Percentiles rank a stretch among this genome's conserved stretches.
Evolutionary conservation across 2,888 invertebrate genomes (phyloP).

Genomic region (Calliphora vomitoria): DNA sequence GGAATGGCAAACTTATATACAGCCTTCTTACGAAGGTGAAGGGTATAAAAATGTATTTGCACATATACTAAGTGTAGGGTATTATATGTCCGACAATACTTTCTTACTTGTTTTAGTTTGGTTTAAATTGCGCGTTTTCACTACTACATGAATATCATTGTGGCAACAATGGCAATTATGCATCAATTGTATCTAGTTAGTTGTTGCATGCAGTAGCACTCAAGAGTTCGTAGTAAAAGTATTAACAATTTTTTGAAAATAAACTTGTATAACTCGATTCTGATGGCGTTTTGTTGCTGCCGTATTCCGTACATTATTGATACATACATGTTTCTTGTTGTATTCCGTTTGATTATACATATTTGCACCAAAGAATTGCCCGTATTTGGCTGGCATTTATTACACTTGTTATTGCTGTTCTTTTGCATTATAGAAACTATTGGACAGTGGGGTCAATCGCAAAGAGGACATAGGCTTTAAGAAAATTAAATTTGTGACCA

Average conservation of each 20-base stretch:
- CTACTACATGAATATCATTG: not conserved
- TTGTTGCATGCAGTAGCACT: not conserved
- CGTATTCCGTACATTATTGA: not conserved
- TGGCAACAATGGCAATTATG: conserved; percentile 1
- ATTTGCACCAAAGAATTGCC: conserved; percentile 36
- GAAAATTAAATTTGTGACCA: too few relatives aligned
- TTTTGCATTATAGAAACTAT: not conserved
- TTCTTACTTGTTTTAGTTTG: not conserved
- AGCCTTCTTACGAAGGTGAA: too few relatives aligned
- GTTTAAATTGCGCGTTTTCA: not conserved
- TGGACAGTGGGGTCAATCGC: too few relatives aligned
- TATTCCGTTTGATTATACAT: conserved; percentile 29
- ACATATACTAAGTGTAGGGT: too few relatives aligned
- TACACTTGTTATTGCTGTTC: not conserved
- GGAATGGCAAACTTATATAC: too few relatives aligned
- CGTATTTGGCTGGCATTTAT: not conserved
- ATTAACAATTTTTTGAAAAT: not conserved
- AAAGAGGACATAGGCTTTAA: not conserved
- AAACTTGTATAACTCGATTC: not conserved
- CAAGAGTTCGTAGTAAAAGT: not conserved
- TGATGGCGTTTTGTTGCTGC: not conserved
- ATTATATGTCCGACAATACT: too few relatives aligned
- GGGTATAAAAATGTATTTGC: too few relatives aligned
- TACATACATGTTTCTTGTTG: not conserved
- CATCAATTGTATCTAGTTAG: conserved; percentile 1